Evolutionary conservation across 2,888 invertebrate species (phyloP), one percentile per base, ranked within the genome.

Genomic region (Onchidella celtica): DNA sequence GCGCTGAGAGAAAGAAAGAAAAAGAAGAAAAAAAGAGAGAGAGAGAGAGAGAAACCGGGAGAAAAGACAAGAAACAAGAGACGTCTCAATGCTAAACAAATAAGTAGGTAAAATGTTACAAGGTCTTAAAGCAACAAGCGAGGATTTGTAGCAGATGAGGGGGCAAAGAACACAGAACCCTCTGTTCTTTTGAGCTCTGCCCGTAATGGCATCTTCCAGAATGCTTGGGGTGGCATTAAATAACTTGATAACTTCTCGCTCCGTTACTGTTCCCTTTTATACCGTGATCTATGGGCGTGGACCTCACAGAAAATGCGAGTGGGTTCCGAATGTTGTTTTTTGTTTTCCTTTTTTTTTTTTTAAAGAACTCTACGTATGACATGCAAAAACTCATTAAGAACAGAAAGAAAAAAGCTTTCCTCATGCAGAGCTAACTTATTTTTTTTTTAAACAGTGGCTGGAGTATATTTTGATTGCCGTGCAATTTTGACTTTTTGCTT

Each of bases 171-270:
- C 72, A 72, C 57, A 34, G 21, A 47, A 2, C 6, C 21, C 72
- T 34, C 57, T 72, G 72, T 72, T 72, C 72, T 72, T 72, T 72
- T 72, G 57, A 70, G 70, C 55, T 17, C 21, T 32, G 55, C 70
- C 29, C 14, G 9, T 47, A 17, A 9, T 3, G 27, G 17, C 29
- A 29, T 29, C 29, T 29, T 17, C 32, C 29, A 2, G 70, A 29
- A 70, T 70, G 27, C 29, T 55, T 70, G 47, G 55, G 17, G 70
- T 55, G 70, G 70, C 55, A 55, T 70, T 70, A 27, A 70, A 70
- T 70, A 32, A 70, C 3, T 38, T 40, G 70, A 70, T 70, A 70
- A 70, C 70, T 29, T 21, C 11, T 2, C 29, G 55, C 17, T 29
- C 70, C 21, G 47, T 55, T 17, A 29, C 24, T 70, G 27, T 55